phyloP scores from a whole-genome alignment of 1,140 invertebrate genomes.

The Bombus fervidus region DNA sequence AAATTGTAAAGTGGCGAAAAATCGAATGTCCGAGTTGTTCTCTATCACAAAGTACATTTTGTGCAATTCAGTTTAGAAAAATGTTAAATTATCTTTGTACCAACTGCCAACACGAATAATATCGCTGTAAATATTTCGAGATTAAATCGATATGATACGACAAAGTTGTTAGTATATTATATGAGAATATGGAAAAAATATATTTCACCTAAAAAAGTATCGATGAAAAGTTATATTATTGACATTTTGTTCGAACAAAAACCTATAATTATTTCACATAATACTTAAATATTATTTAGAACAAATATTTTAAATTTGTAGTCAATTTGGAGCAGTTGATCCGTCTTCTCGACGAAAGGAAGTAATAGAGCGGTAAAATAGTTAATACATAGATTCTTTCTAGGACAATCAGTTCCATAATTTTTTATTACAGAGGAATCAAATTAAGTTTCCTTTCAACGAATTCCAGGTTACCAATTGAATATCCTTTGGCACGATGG shows the following conservation, averaged over 20 bases:
- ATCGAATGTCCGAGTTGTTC: no score
- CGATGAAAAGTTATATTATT: no score
- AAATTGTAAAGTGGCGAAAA: neutral
- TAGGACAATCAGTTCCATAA: neutral
- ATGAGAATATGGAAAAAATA: no score
- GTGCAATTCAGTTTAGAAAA: no score
- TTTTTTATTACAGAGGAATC: neutral
- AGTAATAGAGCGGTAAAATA: neutral
- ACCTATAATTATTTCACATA: neutral
- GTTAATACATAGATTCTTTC: neutral
- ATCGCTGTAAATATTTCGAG: no score
- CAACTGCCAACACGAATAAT: neutral
- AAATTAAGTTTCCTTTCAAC: neutral
- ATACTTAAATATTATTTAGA: neutral
- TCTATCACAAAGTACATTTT: no score
- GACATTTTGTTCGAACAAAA: neutral
- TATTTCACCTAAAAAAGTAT: no score
- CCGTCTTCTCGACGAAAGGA: neutral
- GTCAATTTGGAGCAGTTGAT: neutral
- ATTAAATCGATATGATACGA: no score
- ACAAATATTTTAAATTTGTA: neutral
- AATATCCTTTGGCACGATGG: slow-evolving; percentile 4
- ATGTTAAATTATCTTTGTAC: neutral
- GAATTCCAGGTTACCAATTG: neutral
- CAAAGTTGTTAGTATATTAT: no score